Evolutionary conservation across 2,888 invertebrate species (phyloP).

Genomic region (Drosophila gaucha): DNA sequence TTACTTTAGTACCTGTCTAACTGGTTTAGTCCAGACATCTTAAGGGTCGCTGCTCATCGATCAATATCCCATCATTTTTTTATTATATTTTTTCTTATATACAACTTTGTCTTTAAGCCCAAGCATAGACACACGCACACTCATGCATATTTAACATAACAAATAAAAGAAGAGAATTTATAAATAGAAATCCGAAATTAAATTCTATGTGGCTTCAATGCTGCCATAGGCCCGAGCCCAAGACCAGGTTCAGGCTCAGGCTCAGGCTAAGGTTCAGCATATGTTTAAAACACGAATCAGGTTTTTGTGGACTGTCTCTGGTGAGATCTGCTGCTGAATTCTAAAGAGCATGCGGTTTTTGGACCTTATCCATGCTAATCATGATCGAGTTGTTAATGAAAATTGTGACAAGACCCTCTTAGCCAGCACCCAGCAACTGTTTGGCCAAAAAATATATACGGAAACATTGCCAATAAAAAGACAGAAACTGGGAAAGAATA

Average conservation of each 20-base stretch:
- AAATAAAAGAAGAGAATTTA: conserved; percentile 11
- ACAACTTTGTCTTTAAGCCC: neutral
- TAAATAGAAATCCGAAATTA: conserved; percentile 54
- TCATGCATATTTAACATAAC: conserved; percentile 44
- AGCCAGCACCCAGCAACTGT: conserved; percentile 33
- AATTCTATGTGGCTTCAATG: conserved; percentile 14
- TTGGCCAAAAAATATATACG: conserved; percentile 38
- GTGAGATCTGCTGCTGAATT: conserved; percentile 52
- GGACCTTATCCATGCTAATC: conserved; percentile 62
- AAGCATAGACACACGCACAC: conserved; percentile 12
- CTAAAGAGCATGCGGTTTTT: conserved; percentile 51
- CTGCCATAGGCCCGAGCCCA: conserved; percentile 23
- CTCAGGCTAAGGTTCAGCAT: neutral
- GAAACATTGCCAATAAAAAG: conserved; percentile 45
- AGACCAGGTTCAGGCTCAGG: neutral
- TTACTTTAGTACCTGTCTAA: conserved; percentile 8
- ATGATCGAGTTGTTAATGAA: conserved; percentile 75
- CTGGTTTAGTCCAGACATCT: conserved; percentile 9
- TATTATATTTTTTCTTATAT: neutral
- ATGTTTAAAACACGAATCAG: conserved; percentile 65
- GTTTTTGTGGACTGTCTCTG: conserved; percentile 49
- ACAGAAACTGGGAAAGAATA: conserved; percentile 11
- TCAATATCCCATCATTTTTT: conserved; percentile 1
- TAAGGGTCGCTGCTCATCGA: conserved; percentile 14
- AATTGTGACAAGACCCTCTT: conserved; percentile 50